Evolutionary conservation across 2,888 invertebrate genomes (phyloP).

Genomic region (Lasioglossum lativentre): DNA sequence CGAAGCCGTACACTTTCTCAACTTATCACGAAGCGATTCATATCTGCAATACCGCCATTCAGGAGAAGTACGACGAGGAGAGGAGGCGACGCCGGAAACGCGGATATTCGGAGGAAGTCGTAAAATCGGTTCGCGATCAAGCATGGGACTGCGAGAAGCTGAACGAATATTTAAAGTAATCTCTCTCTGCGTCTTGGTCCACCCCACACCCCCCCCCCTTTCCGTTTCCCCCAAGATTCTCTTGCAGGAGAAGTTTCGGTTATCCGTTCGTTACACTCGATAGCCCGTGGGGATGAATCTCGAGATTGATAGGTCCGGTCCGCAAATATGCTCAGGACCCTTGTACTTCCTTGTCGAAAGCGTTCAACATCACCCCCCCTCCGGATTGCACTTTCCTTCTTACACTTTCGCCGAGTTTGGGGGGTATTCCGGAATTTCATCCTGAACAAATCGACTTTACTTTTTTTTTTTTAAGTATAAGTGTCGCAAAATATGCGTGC

Average conservation of each 20-base stretch:
- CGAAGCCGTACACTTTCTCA: conserved; percentile 91
- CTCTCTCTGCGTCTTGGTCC: conserved; percentile 41
- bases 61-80: conserved; percentile 88
- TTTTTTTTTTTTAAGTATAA: no score
- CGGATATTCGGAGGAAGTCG: conserved; percentile 54
- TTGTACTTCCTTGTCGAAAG: conserved; percentile 13
- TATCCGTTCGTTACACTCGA: conserved; percentile 61
- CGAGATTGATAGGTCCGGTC: conserved; percentile 59
- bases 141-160: conserved; percentile 82
- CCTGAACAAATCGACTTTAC: not conserved
- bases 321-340: conserved; percentile 49
- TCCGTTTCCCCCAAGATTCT: not conserved
- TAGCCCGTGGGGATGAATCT: conserved; percentile 37
- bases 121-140: conserved; percentile 71
- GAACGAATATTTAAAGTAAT: conserved; percentile 83
- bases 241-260: conserved; percentile 48
- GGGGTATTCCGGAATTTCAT: not conserved
- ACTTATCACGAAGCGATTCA: conserved; percentile 94
- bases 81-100: conserved; percentile 68
- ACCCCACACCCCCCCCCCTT: not conserved
- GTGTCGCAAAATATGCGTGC: no score
- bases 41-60: conserved; percentile 93
- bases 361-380: not conserved
- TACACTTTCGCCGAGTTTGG: not conserved
- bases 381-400: not conserved